phyloP scores from a whole-genome alignment of 1,140 invertebrate genomes.

The Euura saliciscinereae region DNA sequence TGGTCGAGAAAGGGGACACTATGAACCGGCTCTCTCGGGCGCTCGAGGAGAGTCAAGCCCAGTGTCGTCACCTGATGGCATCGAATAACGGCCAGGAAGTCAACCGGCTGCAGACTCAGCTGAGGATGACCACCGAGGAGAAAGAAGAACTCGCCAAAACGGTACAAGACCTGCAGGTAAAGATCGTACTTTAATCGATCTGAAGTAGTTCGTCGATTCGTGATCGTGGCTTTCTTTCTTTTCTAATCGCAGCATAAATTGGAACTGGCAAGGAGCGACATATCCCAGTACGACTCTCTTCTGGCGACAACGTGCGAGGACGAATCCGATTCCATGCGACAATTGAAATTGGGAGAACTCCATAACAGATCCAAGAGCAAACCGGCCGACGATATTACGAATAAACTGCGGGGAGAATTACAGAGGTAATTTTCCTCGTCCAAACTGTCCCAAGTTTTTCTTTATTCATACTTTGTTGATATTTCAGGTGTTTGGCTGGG shows the following conservation, averaged over 20 bases:
- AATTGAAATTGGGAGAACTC: conserved; percentile 48
- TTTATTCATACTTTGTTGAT: conserved; percentile 13
- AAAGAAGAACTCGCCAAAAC: conserved; percentile 46
- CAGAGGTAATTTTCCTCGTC: conserved; percentile 33
- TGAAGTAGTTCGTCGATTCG: not conserved
- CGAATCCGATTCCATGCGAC: conserved; percentile 51
- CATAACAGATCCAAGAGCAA: conserved; percentile 41
- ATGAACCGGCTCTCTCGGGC: conserved; percentile 49
- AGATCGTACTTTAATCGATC: not conserved
- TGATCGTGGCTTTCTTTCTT: conserved; percentile 9
- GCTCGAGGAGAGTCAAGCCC: conserved; percentile 49
- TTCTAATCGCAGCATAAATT: conserved; percentile 43
- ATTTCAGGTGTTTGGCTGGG: conserved; percentile 41
- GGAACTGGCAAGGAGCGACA: conserved; percentile 42
- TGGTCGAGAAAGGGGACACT: conserved; percentile 52
- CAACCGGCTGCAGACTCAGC: conserved; percentile 44
- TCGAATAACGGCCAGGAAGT: conserved; percentile 45
- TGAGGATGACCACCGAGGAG: conserved; percentile 44
- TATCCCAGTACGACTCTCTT: conserved; percentile 42
- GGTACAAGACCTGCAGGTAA: conserved; percentile 49
- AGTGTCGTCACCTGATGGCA: conserved; percentile 50
- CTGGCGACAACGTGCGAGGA: conserved; percentile 41
- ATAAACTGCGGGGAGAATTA: conserved; percentile 45
- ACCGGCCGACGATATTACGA: conserved; percentile 41
- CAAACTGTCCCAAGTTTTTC: not conserved